These are phyloP conservation scores for Siphlonurus alternatus DNA, from an alignment of 2,888 invertebrate genomes.

Conservation along the genomic window DNA sequence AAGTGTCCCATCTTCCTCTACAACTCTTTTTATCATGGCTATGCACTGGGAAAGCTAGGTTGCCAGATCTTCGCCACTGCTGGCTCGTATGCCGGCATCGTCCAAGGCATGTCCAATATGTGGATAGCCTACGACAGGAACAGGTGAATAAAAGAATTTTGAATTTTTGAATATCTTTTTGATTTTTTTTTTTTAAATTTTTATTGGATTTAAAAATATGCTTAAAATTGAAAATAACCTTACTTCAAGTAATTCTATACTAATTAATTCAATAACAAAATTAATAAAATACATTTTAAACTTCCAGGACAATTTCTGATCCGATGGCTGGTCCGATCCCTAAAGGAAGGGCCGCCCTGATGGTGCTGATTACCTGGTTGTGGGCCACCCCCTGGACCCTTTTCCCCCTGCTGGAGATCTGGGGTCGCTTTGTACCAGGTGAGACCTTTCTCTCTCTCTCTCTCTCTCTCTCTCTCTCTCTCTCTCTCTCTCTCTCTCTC, in stretches of 20 bases:
- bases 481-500: no score
- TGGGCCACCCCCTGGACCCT: slow-evolving; percentile 69
- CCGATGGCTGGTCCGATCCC: slow-evolving; percentile 71
- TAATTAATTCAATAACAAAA: no score
- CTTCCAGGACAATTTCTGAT: slow-evolving; percentile 53
- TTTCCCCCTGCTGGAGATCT: slow-evolving; percentile 61
- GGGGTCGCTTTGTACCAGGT: slow-evolving; percentile 79
- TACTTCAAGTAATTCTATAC: no score
- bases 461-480: no score
- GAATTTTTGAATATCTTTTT: no score
- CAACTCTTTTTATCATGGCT: slow-evolving; percentile 64
- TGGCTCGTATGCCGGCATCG: slow-evolving; percentile 65
- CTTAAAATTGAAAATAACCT: no score
- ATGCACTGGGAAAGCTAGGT: slow-evolving; percentile 51
- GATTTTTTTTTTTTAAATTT: no score
- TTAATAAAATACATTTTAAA: no score
- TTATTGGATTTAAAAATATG: no score
- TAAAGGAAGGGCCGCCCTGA: slow-evolving; percentile 57
- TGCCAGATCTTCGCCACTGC: slow-evolving; percentile 62
- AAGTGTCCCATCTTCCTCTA: slow-evolving; percentile 75
- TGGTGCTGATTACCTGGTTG: slow-evolving; percentile 54
- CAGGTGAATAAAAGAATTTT: slow-evolving; percentile 28
- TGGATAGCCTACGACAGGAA: slow-evolving; percentile 72
- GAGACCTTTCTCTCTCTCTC: no score
- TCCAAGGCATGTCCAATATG: slow-evolving; percentile 62